Evolutionary conservation across 2,797 vertebrate species (phyloP).

Genomic region (Mormyrus hasselquistii): DNA sequence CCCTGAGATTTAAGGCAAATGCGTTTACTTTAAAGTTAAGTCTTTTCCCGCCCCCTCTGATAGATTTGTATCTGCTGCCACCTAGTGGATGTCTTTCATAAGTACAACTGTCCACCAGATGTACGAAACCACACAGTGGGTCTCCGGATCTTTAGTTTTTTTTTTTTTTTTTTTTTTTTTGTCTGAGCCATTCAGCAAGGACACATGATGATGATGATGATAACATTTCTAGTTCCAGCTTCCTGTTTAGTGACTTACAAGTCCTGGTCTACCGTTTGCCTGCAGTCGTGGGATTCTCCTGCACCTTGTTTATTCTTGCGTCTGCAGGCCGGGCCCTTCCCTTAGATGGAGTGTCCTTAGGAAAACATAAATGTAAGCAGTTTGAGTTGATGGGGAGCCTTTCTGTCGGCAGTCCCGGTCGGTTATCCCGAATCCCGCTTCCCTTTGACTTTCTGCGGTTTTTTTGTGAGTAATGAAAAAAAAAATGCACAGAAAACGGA

Average conservation of each 20-base stretch:
- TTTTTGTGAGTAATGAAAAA: not conserved
- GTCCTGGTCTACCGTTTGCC: not conserved
- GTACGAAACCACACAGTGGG: not conserved
- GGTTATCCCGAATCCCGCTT: not conserved
- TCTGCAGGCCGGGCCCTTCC: not conserved
- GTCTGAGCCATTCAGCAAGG: not conserved
- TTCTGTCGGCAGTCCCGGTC: not conserved
- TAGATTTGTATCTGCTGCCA: not conserved
- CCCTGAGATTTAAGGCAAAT: not conserved
- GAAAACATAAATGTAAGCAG: not conserved
- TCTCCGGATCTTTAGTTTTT: not conserved
- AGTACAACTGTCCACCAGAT: not conserved
- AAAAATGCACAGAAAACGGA: not conserved
- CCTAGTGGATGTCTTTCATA: not conserved
- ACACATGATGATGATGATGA: not conserved
- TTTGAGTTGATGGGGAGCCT: not conserved
- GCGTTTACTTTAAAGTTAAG: not conserved
- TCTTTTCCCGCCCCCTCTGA: not conserved
- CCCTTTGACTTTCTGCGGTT: not conserved
- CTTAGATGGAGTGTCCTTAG: not conserved
- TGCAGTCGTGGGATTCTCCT: not conserved
- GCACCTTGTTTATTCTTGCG: not conserved
- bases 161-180: not conserved
- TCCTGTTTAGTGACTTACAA: not conserved
- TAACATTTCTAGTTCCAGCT: not conserved